A percentile compares a stretch with the other conserved stretches of the same genome.
Evolutionary conservation across 2,797 vertebrate genomes (phyloP).

Genomic region (Microchirus variegatus): DNA sequence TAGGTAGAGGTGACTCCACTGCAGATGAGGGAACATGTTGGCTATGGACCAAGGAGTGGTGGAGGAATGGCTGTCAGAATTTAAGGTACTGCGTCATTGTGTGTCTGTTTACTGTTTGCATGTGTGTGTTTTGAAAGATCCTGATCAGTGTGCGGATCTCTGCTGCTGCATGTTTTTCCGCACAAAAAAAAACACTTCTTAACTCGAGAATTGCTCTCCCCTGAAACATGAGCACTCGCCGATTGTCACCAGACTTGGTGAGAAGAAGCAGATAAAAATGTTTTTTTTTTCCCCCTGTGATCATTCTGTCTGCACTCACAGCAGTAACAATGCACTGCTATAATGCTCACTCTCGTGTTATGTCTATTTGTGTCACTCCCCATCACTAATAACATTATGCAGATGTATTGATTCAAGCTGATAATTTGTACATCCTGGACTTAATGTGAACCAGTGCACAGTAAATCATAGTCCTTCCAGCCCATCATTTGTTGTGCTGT

Average conservation of each 20-base stretch:
- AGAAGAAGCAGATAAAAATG: slow-evolving; percentile 15
- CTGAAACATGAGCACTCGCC: slow-evolving; percentile 23
- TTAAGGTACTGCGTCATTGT: slow-evolving; percentile 86
- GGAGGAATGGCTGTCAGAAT: slow-evolving; percentile 98
- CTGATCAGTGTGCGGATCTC: slow-evolving; percentile 18
- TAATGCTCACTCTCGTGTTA: too few species aligned
- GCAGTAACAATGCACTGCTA: too few species aligned
- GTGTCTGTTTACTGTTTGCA: background rate
- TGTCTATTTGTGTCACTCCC: too few species aligned
- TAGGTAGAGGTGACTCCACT: slow-evolving; percentile 83
- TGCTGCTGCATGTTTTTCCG: slow-evolving; percentile 22
- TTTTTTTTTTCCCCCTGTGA: slow-evolving; percentile 20
- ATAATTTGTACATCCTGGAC: too few species aligned
- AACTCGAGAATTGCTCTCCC: slow-evolving; percentile 16
- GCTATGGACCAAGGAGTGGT: slow-evolving; percentile 95
- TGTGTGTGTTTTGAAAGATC: background rate
- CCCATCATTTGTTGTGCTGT: too few species aligned
- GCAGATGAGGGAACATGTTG: slow-evolving; percentile 95
- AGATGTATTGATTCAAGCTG: too few species aligned
- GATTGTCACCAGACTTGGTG: slow-evolving; percentile 7
- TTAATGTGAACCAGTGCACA: too few species aligned
- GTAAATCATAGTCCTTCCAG: too few species aligned
- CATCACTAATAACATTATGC: too few species aligned
- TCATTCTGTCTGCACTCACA: too few species aligned
- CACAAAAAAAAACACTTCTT: slow-evolving; percentile 14